Conservation (phyloP, 2,888 invertebrate genomes). For the Leptogaster cylindrica region DNA sequence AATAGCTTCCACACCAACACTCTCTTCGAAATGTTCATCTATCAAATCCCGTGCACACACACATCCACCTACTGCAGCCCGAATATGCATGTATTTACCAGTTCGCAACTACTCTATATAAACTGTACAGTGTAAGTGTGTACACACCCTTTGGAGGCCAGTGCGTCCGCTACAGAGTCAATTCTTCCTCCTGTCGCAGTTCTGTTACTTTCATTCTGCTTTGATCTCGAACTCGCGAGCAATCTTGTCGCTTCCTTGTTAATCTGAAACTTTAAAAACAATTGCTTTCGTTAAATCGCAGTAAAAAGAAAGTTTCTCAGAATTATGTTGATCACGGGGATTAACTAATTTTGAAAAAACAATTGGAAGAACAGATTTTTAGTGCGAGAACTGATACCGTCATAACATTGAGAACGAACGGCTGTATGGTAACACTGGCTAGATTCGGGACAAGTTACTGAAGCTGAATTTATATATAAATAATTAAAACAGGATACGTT, state of each 20-base stretch:
- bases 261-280: slow-evolving; percentile 21
- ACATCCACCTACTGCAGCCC: not conserved
- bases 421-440: too few relatives aligned
- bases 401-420: too few relatives aligned
- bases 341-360: too few relatives aligned
- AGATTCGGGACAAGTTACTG: too few relatives aligned
- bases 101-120: slow-evolving; percentile 45
- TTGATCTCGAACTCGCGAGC: slow-evolving; percentile 19
- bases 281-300: too few relatives aligned
- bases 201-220: slow-evolving; percentile 12
- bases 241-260: slow-evolving; percentile 23
- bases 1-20: slow-evolving; percentile 11
- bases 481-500: not conserved
- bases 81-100: slow-evolving; percentile 27
- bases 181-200: slow-evolving; percentile 60
- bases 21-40: not conserved
- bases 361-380: too few relatives aligned
- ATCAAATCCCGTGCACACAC: not conserved
- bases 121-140: too few relatives aligned
- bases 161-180: slow-evolving; percentile 67
- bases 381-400: too few relatives aligned
- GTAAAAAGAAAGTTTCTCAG: too few relatives aligned
- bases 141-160: slow-evolving; percentile 74
- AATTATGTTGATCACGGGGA: too few relatives aligned
- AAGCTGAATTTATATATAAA: too few relatives aligned